Evolutionary conservation across 2,797 vertebrate genomes (phyloP), one percentile per base, ranked within the genome.

Genomic region (Rhynchotus rufescens): DNA sequence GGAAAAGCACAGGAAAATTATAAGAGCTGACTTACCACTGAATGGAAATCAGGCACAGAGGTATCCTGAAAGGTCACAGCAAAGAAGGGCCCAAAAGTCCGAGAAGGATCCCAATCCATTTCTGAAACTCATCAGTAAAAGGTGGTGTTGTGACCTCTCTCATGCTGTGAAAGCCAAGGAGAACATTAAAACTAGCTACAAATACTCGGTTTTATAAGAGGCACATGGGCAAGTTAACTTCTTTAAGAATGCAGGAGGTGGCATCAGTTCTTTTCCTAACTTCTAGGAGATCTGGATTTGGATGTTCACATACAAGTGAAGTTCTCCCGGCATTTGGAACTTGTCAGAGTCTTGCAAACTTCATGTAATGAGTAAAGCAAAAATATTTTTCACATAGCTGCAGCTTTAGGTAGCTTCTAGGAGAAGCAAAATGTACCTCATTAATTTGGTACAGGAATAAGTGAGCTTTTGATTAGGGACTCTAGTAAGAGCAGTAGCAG

Each of bases 391-490:
- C n/a, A 25, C 19, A 5, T 7, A 68, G 62, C 36, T 86, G 64
- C 72, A 93, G 81, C 56, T 72, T 76, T 44, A 13, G 49, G 74
- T 22, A 74, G 68, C 52, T 84, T 83, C 83, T 61, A 73, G 32
- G 32, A 74, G 65, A 71, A 68, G 40, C 6, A 72, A 88, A 91
- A 68, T 49, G 32, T 65, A 80, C 38, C 57, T 90, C 49, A 34
- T 91, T 91, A 84, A 88, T 82, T 90, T 75, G 72, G 57, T 0
- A 0, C 5, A 66, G 65, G 40, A 64, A 92, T 67, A 56, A 79
- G 49, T 76, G 66, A 92, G 42, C 30, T 42, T 88, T 84, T 93
- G 95, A 92, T 94, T 93, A 89, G 69, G 59, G 13, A 42, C 42
- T 80, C 68, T 92, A 92, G 80, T 90, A 90, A 47, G 36, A 85